Percentiles rank a stretch among this genome's conserved stretches.
phyloP scores from a whole-genome alignment of 1,140 invertebrate species.

The Saccostrea glomerata region DNA sequence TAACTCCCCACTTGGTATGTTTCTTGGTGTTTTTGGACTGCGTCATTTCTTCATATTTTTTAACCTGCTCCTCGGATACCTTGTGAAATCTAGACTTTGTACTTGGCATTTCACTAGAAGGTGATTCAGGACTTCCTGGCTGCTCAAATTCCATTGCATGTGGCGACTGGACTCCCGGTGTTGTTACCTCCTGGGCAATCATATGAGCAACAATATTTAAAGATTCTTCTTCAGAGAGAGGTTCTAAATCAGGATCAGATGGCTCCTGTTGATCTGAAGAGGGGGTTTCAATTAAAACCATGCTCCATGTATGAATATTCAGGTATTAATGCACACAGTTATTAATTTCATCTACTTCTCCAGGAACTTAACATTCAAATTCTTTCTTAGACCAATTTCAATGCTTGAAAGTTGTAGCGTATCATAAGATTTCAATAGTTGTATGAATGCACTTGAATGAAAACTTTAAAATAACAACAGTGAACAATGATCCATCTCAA shows the following conservation, averaged over 20 bases:
- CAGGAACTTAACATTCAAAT: not conserved
- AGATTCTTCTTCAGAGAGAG: not conserved
- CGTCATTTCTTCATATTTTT: too few species aligned
- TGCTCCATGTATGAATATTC: not conserved
- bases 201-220: not conserved
- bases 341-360: not conserved
- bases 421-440: too few species aligned
- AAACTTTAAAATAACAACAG: too few species aligned
- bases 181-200: not conserved
- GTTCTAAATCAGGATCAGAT: not conserved
- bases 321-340: not conserved
- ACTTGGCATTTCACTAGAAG: not conserved
- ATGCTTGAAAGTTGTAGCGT: not conserved
- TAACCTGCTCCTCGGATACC: too few species aligned
- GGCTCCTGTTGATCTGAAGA: not conserved
- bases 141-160: not conserved
- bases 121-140: not conserved
- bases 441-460: too few species aligned
- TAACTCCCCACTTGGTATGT: too few species aligned
- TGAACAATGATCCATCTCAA: too few species aligned
- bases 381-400: not conserved
- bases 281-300: not conserved
- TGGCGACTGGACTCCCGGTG: not conserved
- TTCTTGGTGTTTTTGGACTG: too few species aligned
- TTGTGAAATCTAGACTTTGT: too few species aligned